Evolutionary conservation across 2,888 invertebrate species (phyloP).

Genomic region (Troides helena): DNA sequence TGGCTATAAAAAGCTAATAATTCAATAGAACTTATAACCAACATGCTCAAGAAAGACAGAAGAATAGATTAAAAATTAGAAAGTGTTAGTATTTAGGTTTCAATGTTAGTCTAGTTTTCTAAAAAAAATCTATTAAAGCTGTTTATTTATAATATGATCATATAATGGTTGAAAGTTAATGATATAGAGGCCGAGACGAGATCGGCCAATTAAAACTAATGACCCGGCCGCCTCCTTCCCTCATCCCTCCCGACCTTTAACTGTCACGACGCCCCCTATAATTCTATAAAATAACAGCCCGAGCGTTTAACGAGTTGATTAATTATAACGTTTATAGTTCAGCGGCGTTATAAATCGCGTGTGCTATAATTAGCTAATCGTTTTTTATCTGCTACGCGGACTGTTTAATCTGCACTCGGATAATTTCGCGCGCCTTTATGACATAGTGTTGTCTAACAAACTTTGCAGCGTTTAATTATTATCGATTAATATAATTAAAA

Average conservation of each 20-base stretch:
- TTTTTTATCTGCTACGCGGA: conserved; percentile 23
- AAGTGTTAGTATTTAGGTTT: too few relatives aligned
- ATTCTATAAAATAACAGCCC: conserved; percentile 62
- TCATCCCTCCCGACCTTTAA: conserved; percentile 44
- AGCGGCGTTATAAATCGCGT: conserved; percentile 32
- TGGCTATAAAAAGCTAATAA: too few relatives aligned
- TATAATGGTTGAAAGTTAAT: too few relatives aligned
- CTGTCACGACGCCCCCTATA: conserved; percentile 52
- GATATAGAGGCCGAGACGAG: conserved; percentile 2
- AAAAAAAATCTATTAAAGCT: too few relatives aligned
- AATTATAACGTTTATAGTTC: conserved; percentile 36
- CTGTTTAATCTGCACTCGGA: conserved; percentile 20
- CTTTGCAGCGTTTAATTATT: not conserved
- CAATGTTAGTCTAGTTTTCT: too few relatives aligned
- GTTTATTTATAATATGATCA: too few relatives aligned
- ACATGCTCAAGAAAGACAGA: too few relatives aligned
- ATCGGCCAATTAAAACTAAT: conserved; percentile 64
- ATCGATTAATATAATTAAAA: too few relatives aligned
- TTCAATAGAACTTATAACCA: too few relatives aligned
- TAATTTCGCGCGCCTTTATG: conserved; percentile 15
- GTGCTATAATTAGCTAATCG: conserved; percentile 30
- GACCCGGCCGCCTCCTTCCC: conserved; percentile 46
- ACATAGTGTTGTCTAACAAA: not conserved
- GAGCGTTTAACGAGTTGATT: conserved; percentile 39
- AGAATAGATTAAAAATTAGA: too few relatives aligned